These are phyloP conservation scores for Zingel zingel DNA, from an alignment of 2,113 vertebrate species.

Conservation along the genomic window DNA sequence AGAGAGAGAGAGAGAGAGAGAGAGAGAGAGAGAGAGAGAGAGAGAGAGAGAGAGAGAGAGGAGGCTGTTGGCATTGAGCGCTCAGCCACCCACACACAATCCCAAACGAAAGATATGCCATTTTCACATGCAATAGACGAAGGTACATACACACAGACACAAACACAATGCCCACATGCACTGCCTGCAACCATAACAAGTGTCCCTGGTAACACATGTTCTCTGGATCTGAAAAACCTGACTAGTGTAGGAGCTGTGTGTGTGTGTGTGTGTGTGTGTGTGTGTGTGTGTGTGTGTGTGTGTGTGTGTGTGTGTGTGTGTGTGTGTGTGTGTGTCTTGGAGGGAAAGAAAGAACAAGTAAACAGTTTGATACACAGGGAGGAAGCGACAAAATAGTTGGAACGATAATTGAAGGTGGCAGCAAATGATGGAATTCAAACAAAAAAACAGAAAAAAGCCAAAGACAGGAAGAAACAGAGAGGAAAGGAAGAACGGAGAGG, in stretches of 20 bases:
- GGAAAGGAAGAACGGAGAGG: not conserved
- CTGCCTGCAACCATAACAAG: conserved; percentile 62
- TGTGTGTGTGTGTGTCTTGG: not conserved
- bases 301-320: not conserved
- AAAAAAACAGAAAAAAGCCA: not conserved
- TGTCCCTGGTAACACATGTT: conserved; percentile 47
- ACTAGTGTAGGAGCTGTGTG: conserved; percentile 24
- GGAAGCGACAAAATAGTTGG: not conserved
- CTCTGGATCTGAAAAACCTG: conserved; percentile 35
- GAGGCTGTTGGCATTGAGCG: conserved; percentile 56
- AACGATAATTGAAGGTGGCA: not conserved
- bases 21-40: conserved; percentile 6
- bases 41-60: conserved; percentile 11
- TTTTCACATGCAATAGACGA: conserved; percentile 53
- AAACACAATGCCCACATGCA: conserved; percentile 50
- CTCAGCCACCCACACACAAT: conserved; percentile 72
- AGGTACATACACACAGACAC: conserved; percentile 26
- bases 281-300: conserved; percentile 14
- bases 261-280: conserved; percentile 6
- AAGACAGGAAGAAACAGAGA: not conserved
- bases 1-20: conserved; percentile 2
- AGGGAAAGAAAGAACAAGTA: not conserved
- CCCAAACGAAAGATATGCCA: conserved; percentile 56
- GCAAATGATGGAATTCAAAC: conserved; percentile 15
- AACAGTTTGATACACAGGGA: conserved; percentile 13